phyloP scores from a whole-genome alignment of 1,140 invertebrate species.

The Drosophila setifemur region DNA sequence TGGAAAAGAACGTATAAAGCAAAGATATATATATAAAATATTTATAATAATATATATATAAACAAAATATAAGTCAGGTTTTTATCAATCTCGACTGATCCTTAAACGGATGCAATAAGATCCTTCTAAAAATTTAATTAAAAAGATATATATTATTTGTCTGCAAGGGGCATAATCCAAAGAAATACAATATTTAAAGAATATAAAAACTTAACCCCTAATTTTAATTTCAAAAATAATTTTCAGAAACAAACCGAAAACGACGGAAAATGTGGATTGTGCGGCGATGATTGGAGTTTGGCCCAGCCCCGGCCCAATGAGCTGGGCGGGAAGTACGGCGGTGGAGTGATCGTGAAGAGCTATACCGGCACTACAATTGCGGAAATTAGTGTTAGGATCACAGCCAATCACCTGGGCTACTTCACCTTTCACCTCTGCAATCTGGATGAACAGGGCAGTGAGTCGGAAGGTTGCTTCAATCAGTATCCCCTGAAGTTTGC shows the following conservation, averaged over 20 bases:
- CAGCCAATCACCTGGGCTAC: slow-evolving; percentile 84
- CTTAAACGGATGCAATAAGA: too few species aligned
- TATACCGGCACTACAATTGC: slow-evolving; percentile 62
- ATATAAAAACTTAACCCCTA: too few species aligned
- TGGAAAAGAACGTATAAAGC: too few species aligned
- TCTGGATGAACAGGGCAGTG: slow-evolving; percentile 61
- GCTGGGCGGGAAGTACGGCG: slow-evolving; percentile 85
- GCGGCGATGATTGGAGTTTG: slow-evolving; percentile 84
- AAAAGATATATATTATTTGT: too few species aligned
- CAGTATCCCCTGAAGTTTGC: slow-evolving; percentile 76
- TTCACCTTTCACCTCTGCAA: slow-evolving; percentile 85
- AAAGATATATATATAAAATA: fast-evolving
- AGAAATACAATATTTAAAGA: too few species aligned
- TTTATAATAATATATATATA: too few species aligned
- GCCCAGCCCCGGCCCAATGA: slow-evolving; percentile 85
- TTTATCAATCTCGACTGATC: too few species aligned
- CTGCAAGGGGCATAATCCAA: too few species aligned
- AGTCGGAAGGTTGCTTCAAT: slow-evolving; percentile 61
- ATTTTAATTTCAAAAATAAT: background rate
- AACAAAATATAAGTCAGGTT: too few species aligned
- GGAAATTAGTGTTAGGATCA: slow-evolving; percentile 83
- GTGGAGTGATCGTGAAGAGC: slow-evolving; percentile 83
- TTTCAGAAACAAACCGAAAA: slow-evolving; percentile 82
- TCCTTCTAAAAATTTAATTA: too few species aligned
- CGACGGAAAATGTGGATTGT: slow-evolving; percentile 84